Conservation (phyloP, 64 coral and sea anemone species). For the Astreopora myriophthalma region DNA sequence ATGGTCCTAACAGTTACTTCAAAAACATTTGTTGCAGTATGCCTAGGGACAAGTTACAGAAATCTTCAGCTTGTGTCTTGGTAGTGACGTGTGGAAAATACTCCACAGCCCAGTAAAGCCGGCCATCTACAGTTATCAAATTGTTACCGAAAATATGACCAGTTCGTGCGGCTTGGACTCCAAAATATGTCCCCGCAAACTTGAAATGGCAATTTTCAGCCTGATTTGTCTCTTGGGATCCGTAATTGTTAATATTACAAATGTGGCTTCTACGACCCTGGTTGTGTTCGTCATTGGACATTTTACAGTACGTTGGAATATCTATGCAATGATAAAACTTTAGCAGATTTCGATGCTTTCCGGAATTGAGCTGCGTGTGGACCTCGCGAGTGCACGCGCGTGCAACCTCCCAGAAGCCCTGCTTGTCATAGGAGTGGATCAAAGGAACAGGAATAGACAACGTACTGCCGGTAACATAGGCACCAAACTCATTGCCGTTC, state of each 20-base stretch:
- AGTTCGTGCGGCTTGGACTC: conserved; percentile 27
- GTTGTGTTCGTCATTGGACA: conserved; percentile 19
- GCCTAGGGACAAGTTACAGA: conserved; percentile 47
- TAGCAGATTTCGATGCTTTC: conserved; percentile 44
- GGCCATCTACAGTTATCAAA: conserved; percentile 78
- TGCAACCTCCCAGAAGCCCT: conserved; percentile 83
- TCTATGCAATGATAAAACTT: conserved; percentile 50
- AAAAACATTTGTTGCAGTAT: conserved; percentile 17
- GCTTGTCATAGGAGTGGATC: neutral
- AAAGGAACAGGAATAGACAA: conserved; percentile 46
- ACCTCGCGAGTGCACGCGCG: conserved; percentile 58
- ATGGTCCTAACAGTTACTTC: neutral
- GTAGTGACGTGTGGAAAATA: conserved; percentile 73
- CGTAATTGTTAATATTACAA: conserved; percentile 53
- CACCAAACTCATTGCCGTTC: conserved; percentile 63
- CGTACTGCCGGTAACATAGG: conserved; percentile 32
- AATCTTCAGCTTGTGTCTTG: conserved; percentile 57
- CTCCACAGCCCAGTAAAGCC: conserved; percentile 70
- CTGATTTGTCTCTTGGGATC: conserved; percentile 25
- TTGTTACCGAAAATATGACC: conserved; percentile 71
- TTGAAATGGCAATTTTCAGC: conserved; percentile 8
- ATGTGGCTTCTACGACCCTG: conserved; percentile 26
- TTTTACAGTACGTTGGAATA: neutral
- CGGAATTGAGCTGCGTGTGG: conserved; percentile 5
- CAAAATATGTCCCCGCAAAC: conserved; percentile 80